A percentile compares a stretch with the other conserved stretches of the same genome.
Conservation (phyloP, 1,140 invertebrate genomes). For the Bombus consobrinus region DNA sequence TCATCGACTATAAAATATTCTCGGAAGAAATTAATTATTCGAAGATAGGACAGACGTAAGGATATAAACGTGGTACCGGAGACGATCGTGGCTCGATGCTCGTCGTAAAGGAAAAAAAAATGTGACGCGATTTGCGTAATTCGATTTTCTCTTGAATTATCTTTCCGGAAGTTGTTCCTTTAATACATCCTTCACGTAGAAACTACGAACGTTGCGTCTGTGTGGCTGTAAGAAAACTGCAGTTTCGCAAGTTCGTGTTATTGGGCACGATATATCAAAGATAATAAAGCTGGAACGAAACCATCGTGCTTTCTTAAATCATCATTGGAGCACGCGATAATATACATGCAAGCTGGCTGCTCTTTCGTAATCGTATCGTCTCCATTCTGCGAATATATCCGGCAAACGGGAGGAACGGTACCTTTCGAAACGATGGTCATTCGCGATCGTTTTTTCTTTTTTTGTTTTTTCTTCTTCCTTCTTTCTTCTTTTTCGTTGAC, state of each 20-base stretch:
- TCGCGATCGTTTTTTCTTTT: background rate
- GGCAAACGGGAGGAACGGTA: background rate
- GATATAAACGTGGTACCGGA: background rate
- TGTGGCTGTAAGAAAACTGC: constrained; percentile 29
- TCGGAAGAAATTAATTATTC: background rate
- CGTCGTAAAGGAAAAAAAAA: background rate
- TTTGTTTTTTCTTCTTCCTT: background rate
- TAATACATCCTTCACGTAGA: background rate
- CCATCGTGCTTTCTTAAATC: constrained; percentile 14
- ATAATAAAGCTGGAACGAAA: constrained; percentile 29
- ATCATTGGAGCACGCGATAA: background rate
- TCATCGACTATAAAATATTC: background rate
- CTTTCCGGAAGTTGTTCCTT: background rate
- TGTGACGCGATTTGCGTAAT: too few relatives aligned
- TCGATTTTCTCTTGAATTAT: background rate
- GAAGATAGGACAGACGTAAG: too few relatives aligned
- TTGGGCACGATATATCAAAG: constrained; percentile 21
- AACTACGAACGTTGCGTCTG: background rate
- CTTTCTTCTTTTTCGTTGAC: background rate
- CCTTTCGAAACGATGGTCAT: background rate
- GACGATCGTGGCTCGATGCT: background rate
- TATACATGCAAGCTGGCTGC: background rate
- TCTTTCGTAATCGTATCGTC: background rate
- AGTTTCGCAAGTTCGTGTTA: constrained; percentile 37
- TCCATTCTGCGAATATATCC: background rate